Conservation (phyloP, 2,888 invertebrate genomes). For the Monopis laevigella region DNA sequence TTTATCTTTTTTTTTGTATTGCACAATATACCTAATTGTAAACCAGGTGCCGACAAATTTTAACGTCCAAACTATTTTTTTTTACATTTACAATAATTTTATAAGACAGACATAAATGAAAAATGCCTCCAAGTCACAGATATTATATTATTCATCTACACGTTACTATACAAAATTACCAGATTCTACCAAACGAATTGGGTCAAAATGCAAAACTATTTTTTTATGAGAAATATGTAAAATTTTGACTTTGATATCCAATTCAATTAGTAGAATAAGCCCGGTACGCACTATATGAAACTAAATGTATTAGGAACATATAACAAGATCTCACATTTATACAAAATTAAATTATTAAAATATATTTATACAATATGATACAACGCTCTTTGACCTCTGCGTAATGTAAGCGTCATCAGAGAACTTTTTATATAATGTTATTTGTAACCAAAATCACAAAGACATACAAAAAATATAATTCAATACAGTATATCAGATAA, state of each 20-base stretch:
- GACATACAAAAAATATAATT: too few relatives aligned
- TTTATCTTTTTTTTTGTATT: conserved; percentile 47
- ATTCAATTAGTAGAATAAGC: not conserved
- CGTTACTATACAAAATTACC: not conserved
- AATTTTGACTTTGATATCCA: too few relatives aligned
- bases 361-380: conserved; percentile 45
- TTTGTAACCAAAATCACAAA: too few relatives aligned
- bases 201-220: not conserved
- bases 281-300: not conserved
- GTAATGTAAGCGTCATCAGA: too few relatives aligned
- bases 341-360: conserved; percentile 33
- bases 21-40: conserved; percentile 41
- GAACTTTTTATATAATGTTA: too few relatives aligned
- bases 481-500: too few relatives aligned
- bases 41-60: conserved; percentile 20
- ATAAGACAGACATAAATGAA: conserved; percentile 2
- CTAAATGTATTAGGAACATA: conserved; percentile 58
- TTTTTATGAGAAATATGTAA: not conserved
- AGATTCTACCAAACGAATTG: not conserved
- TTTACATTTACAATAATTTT: not conserved
- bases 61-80: not conserved
- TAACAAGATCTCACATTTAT: conserved; percentile 38
- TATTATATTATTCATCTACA: not conserved
- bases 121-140: not conserved
- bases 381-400: too few relatives aligned